A percentile compares a stretch with the other conserved stretches of the same genome.
These are phyloP conservation scores for Hylaeus anthracinus DNA, from an alignment of 1,140 invertebrate genomes.

Conservation along the genomic window DNA sequence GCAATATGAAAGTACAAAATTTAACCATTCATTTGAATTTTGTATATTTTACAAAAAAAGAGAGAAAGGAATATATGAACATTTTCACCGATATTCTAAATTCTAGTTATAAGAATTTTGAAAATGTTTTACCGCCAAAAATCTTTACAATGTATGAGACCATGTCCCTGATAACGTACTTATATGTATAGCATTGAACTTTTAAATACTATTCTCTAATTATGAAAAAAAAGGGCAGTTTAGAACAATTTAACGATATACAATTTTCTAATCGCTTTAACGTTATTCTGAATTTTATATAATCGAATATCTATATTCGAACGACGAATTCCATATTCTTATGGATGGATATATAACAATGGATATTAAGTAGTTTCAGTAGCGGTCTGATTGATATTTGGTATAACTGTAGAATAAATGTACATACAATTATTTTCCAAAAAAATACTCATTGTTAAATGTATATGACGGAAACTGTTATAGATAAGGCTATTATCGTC, in stretches of 20 bases:
- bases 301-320: constrained; percentile 44
- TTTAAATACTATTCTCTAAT: constrained; percentile 37
- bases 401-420: constrained; percentile 56
- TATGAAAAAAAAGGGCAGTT: constrained; percentile 3
- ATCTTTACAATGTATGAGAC: constrained; percentile 33
- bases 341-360: constrained; percentile 38
- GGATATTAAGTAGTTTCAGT: constrained; percentile 43
- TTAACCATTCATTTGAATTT: constrained; percentile 64
- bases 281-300: constrained; percentile 40
- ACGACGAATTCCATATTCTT: constrained; percentile 46
- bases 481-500: constrained; percentile 61
- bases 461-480: constrained; percentile 60
- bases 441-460: constrained; percentile 60
- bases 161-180: constrained; percentile 49
- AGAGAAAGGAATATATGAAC: constrained; percentile 38
- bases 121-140: constrained; percentile 40
- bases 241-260: constrained; percentile 31
- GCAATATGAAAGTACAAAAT: constrained; percentile 73
- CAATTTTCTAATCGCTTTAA: constrained; percentile 41
- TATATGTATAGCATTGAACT: constrained; percentile 45
- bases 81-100: constrained; percentile 48
- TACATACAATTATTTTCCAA: constrained; percentile 63
- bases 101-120: constrained; percentile 47
- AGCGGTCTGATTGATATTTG: constrained; percentile 47
- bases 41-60: constrained; percentile 51